A percentile compares a stretch with the other conserved stretches of the same genome.
phyloP scores from a whole-genome alignment of 2,888 invertebrate genomes.

The Ellobium chinense region DNA sequence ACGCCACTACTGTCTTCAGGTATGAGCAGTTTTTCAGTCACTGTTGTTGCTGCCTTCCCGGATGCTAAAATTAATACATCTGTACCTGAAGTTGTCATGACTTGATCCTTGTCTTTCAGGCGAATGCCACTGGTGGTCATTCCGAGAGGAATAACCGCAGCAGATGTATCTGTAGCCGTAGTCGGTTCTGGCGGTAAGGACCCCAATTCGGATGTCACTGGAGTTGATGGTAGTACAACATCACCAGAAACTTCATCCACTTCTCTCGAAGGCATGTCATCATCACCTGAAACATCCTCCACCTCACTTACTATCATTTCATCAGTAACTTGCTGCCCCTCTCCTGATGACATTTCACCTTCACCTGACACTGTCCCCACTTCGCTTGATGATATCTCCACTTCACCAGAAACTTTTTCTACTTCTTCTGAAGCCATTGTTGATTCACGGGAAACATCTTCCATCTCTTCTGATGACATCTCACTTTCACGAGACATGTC shows the following conservation, averaged over 20 bases:
- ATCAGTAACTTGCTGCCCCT: neutral
- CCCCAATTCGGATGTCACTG: neutral
- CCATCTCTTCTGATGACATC: neutral
- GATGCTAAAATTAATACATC: too few species aligned
- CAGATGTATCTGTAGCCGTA: too few species aligned
- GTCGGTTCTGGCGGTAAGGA: neutral
- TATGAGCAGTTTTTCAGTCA: too few species aligned
- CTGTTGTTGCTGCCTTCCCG: too few species aligned
- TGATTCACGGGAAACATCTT: neutral
- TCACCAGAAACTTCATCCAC: too few species aligned
- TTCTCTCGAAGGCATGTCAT: neutral
- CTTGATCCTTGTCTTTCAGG: conserved; percentile 3
- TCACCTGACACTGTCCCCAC: neutral
- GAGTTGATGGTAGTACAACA: too few species aligned
- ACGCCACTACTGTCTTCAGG: too few species aligned
- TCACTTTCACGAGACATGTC: neutral
- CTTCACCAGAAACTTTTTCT: neutral
- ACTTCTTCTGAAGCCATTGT: neutral
- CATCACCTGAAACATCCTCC: neutral
- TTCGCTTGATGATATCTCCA: neutral
- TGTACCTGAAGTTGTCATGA: too few species aligned
- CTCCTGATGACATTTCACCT: neutral
- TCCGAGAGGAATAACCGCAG: neutral
- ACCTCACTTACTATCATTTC: neutral
- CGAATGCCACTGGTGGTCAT: conserved; percentile 26